Percentiles rank a stretch among this genome's conserved stretches.
Conservation (phyloP, 2,113 vertebrate genomes). For the Pterocles burchelli region DNA sequence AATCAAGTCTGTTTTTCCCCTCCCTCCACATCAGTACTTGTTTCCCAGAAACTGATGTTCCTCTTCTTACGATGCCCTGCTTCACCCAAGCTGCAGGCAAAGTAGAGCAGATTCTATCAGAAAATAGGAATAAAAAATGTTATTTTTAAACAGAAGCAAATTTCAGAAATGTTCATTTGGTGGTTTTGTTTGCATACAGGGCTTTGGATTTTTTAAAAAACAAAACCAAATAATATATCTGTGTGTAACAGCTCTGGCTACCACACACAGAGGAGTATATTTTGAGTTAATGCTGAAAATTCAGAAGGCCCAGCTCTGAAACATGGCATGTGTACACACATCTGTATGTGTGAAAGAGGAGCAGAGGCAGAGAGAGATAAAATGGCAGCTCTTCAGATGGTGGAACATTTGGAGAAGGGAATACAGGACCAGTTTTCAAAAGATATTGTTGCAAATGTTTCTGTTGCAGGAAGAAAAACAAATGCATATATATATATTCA, state of each 20-base stretch:
- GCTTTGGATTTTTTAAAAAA: not conserved
- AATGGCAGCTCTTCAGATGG: constrained; percentile 27
- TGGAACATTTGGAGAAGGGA: not conserved
- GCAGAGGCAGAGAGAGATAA: not conserved
- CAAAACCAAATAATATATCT: not conserved
- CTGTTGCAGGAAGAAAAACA: not conserved
- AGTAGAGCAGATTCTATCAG: not conserved
- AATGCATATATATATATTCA: not conserved
- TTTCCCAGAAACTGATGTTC: not conserved
- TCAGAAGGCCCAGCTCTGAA: not conserved
- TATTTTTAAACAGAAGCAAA: not conserved
- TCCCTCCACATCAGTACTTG: not conserved
- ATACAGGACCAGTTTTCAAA: constrained; percentile 16
- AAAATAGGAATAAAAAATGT: not conserved
- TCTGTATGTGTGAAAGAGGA: not conserved
- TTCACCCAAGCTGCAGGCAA: not conserved
- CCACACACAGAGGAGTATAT: not conserved
- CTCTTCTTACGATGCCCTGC: not conserved
- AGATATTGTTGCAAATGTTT: constrained; percentile 37
- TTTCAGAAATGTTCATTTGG: not conserved
- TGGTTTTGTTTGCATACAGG: not conserved
- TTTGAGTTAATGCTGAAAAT: constrained; percentile 10
- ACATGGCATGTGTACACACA: not conserved
- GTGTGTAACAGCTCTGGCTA: not conserved
- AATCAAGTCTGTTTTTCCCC: not conserved